Conservation (phyloP, 2,888 invertebrate genomes). For the Idaea aversata region DNA sequence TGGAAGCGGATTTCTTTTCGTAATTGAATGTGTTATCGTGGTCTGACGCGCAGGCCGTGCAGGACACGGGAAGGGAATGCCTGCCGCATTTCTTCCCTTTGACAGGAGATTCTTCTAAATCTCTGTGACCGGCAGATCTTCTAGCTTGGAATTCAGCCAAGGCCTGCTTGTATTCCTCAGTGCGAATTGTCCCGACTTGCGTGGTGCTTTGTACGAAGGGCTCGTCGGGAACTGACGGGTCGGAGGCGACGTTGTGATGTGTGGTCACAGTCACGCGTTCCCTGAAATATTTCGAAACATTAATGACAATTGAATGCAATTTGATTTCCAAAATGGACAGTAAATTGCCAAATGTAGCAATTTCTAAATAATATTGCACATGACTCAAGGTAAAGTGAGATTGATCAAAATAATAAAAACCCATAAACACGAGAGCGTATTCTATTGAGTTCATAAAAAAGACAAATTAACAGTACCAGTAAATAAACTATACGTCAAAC, state of each 20-base stretch:
- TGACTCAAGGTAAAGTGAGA: slow-evolving; percentile 8
- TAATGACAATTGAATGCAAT: not conserved
- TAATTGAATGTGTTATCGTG: slow-evolving; percentile 68
- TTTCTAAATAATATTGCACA: slow-evolving; percentile 1
- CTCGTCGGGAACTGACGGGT: slow-evolving; percentile 36
- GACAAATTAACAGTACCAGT: not conserved
- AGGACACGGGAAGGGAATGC: slow-evolving; percentile 66
- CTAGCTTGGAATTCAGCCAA: slow-evolving; percentile 75
- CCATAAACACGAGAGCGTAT: not conserved
- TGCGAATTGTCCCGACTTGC: slow-evolving; percentile 66
- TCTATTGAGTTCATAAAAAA: not conserved
- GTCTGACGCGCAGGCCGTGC: slow-evolving; percentile 63
- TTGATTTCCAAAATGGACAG: not conserved
- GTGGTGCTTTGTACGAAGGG: slow-evolving; percentile 35
- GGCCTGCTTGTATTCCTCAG: slow-evolving; percentile 72
- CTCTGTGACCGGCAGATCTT: slow-evolving; percentile 53
- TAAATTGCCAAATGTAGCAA: not conserved
- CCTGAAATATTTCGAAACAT: slow-evolving; percentile 36
- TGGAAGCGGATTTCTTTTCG: slow-evolving; percentile 66
- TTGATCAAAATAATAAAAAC: slow-evolving; percentile 21
- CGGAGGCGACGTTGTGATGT: slow-evolving; percentile 48
- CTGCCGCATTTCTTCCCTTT: slow-evolving; percentile 64
- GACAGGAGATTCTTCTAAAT: slow-evolving; percentile 51
- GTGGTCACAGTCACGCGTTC: slow-evolving; percentile 71
- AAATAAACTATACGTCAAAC: not conserved